These are phyloP conservation scores for Tachysurus fulvidraco DNA, from an alignment of 2,113 vertebrate genomes.

Conservation along the genomic window DNA sequence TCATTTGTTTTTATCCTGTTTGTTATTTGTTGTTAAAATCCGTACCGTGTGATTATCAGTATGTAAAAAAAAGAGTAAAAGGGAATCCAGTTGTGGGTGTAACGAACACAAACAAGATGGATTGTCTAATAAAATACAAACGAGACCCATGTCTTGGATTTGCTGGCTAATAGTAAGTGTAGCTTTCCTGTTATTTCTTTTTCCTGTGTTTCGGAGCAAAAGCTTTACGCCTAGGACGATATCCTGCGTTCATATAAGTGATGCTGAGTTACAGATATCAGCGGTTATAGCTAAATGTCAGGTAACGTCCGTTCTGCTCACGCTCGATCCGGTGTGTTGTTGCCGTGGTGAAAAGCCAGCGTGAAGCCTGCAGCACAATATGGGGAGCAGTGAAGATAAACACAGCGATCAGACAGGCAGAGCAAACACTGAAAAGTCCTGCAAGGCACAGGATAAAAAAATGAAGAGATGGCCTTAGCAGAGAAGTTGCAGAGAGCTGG, in stretches of 20 bases:
- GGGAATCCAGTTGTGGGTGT: background rate
- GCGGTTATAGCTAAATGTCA: background rate
- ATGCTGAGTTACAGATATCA: background rate
- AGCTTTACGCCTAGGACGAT: background rate
- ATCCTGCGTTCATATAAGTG: background rate
- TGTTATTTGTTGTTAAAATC: background rate
- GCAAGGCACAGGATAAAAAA: conserved; percentile 30
- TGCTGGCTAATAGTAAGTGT: background rate
- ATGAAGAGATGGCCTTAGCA: conserved; percentile 33
- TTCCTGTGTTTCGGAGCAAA: background rate
- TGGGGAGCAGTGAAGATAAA: background rate
- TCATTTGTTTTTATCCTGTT: background rate
- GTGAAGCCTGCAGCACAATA: background rate
- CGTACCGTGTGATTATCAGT: background rate
- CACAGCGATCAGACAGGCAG: conserved; percentile 12
- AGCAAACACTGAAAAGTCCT: conserved; percentile 22
- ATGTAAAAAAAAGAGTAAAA: background rate
- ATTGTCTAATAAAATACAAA: background rate
- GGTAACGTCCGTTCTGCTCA: background rate
- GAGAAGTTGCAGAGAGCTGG: conserved; percentile 35
- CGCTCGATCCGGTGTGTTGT: conserved; percentile 2
- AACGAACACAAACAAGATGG: background rate
- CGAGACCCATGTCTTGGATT: background rate
- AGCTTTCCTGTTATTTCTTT: background rate
- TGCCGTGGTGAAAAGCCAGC: conserved; percentile 7